phyloP scores from a whole-genome alignment of 2,888 invertebrate species.

The Protonemura montana region DNA sequence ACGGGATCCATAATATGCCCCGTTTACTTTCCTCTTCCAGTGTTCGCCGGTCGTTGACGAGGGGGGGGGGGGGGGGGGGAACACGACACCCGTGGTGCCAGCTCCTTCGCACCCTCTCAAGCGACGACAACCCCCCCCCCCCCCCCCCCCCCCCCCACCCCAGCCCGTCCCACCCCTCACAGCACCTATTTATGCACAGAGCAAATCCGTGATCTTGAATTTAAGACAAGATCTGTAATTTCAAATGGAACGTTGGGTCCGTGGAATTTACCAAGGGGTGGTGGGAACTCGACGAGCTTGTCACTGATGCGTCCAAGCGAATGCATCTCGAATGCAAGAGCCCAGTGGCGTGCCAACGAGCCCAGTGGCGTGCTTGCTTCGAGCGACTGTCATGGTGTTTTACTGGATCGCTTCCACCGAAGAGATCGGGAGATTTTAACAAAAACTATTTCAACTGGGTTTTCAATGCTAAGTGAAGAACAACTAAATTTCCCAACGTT shows the following conservation, averaged over 20 bases:
- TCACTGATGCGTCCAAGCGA: not conserved
- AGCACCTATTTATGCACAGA: not conserved
- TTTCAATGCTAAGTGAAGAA: too few relatives aligned
- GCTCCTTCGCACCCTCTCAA: constrained; percentile 17
- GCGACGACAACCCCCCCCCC: not conserved
- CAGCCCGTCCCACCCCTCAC: not conserved
- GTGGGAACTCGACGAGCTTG: not conserved
- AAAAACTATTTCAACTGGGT: too few relatives aligned
- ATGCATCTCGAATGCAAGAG: not conserved
- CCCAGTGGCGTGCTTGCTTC: too few relatives aligned
- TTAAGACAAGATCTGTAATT: constrained; percentile 21
- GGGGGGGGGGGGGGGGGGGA: not conserved
- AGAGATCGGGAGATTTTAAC: too few relatives aligned
- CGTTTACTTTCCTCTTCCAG: constrained; percentile 32
- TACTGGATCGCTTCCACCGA: too few relatives aligned
- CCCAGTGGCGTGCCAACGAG: too few relatives aligned
- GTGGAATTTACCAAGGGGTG: not conserved
- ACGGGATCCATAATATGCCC: constrained; percentile 40
- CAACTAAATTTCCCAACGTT: too few relatives aligned
- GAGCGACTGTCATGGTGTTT: too few relatives aligned
- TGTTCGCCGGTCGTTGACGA: not conserved
- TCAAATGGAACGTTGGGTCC: not conserved
- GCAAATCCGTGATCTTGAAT: not conserved
- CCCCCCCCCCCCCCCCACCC: too few relatives aligned
- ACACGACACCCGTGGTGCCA: constrained; percentile 3